Evolutionary conservation across 2,113 vertebrate species (phyloP), one percentile per base, ranked within the genome.

Genomic region (Electrona antarctica): DNA sequence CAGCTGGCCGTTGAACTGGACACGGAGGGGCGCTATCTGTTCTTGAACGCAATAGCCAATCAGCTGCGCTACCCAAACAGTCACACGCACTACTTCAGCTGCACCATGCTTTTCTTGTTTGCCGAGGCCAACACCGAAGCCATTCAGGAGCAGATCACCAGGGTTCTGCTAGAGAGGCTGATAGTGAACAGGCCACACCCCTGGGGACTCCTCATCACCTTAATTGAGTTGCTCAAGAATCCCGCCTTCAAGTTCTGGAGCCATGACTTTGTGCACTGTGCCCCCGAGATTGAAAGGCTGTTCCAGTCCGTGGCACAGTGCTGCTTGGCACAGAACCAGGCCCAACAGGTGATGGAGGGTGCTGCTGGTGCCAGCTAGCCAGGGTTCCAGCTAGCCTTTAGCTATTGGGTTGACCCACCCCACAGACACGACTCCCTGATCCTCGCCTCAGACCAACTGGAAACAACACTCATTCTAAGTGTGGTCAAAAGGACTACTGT

Each of bases 191-290:
- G 98, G 90, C 98, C 98, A 78, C 98, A 99, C 85, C 98, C 98
- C 1, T 99, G 98, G 98, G 98, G 98, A 78, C 96, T 99, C 71
- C 97, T 99, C 63, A 99, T 99, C 85, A 99, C 98, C 64, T 99
- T 99, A 90, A 99, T 99, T 33, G 98, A 99, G 92, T 93, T 99
- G 87, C 99, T 99, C 85, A 99, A 99, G 93, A 99, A 99, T 62
- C 98, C 98, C 76, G 97, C 98, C 0, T 99, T 99, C 89, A 99
- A 99, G 80, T 99, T 99, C 93, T 99, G 98, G 98, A 99, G 98
- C 90, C 98, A 99, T 7, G 98, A 99, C 82, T 99, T 99, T 91
- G 98, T 99, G 85, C 97, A 99, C 90, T 99, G 98, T 58, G 98
- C 98, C 85, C 98, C 98, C 52, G 97, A 99, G 94, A 99, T 99